phyloP scores from a whole-genome alignment of 1,140 invertebrate species.

The Drosophila sp. region DNA sequence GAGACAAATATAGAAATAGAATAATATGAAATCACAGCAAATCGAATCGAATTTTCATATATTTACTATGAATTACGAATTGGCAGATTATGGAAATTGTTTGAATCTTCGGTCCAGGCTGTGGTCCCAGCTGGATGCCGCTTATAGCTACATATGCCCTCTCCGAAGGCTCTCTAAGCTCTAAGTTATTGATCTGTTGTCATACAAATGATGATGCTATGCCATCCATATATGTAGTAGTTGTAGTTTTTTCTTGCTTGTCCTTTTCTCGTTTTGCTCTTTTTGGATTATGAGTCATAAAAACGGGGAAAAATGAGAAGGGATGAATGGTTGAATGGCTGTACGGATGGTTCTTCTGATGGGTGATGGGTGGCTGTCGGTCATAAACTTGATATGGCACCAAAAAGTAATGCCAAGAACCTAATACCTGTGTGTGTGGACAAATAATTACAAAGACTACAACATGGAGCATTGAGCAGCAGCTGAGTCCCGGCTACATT shows the following conservation, averaged over 20 bases:
- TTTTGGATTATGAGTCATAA: constrained; percentile 16
- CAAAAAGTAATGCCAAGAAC: constrained; percentile 47
- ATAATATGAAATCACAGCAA: constrained; percentile 56
- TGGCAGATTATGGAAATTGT: constrained; percentile 75
- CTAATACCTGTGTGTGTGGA: constrained; percentile 68
- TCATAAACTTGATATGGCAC: constrained; percentile 67
- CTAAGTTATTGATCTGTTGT: constrained; percentile 42
- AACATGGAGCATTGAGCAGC: constrained; percentile 12
- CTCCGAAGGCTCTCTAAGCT: neutral
- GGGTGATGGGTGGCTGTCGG: constrained; percentile 11
- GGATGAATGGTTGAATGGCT: neutral
- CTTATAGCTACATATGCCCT: constrained; percentile 5
- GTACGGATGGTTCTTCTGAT: constrained; percentile 27
- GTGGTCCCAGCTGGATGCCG: constrained; percentile 52
- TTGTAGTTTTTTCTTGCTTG: neutral
- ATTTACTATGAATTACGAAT: constrained; percentile 75
- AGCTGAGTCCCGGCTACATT: constrained; percentile 19
- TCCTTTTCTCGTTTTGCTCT: neutral
- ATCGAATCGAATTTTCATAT: constrained; percentile 69
- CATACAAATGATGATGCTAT: constrained; percentile 35
- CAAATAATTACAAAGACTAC: constrained; percentile 73
- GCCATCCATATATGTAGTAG: no score
- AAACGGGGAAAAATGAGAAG: constrained; percentile 11
- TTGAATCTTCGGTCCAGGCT: constrained; percentile 3
- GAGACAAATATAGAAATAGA: neutral